Evolutionary conservation across 1,140 invertebrate genomes (phyloP).

Genomic region (Wasmannia auropunctata): DNA sequence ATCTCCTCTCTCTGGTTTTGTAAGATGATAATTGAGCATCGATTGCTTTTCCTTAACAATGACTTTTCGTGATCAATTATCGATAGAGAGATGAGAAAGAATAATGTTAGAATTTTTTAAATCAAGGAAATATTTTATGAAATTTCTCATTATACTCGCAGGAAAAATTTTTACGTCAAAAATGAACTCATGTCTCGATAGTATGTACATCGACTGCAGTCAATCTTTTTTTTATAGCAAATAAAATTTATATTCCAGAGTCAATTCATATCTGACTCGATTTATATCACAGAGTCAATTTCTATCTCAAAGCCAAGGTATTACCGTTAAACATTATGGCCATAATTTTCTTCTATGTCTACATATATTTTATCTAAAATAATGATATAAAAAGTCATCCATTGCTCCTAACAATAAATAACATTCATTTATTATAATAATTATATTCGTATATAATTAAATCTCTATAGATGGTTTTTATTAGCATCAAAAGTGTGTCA

Average conservation of each 20-base stretch:
- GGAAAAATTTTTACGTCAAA: not conserved
- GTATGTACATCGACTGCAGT: not conserved
- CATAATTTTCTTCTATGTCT: not conserved
- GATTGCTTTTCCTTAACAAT: not conserved
- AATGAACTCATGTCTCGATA: too few species aligned
- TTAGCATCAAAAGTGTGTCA: not conserved
- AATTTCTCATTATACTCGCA: not conserved
- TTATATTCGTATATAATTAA: not conserved
- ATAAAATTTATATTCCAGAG: not conserved
- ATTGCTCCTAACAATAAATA: not conserved
- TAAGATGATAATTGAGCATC: not conserved
- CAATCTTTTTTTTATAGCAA: not conserved
- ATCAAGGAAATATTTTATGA: conserved; percentile 1
- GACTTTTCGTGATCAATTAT: not conserved
- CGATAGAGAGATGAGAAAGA: not conserved
- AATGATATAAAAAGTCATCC: not conserved
- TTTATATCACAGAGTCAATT: not conserved
- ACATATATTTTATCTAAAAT: not conserved
- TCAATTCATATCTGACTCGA: not conserved
- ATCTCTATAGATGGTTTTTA: not conserved
- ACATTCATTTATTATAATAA: not conserved
- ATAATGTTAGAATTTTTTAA: not conserved
- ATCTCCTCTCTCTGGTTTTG: not conserved
- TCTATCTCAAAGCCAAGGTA: not conserved
- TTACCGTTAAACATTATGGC: not conserved